Evolutionary conservation across 2,888 invertebrate genomes (phyloP).

Genomic region (Lathronympha strigana): DNA sequence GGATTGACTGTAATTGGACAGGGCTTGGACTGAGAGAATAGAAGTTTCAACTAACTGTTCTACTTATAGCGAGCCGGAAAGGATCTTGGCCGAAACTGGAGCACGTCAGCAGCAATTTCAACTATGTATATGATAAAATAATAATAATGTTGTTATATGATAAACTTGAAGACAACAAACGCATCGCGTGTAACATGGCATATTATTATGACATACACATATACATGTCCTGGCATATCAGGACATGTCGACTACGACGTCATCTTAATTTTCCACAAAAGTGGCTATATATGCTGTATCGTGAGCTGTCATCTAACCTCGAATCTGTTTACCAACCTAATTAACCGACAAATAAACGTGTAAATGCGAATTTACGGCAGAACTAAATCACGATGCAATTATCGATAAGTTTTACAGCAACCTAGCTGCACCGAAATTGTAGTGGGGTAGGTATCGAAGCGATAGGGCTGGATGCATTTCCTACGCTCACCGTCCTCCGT

Average conservation of each 20-base stretch:
- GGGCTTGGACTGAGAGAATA: constrained; percentile 12
- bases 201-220: too few species aligned
- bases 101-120: too few species aligned
- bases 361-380: constrained; percentile 11
- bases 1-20: constrained; percentile 52
- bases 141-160: too few species aligned
- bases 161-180: too few species aligned
- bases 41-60: too few species aligned
- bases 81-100: too few species aligned
- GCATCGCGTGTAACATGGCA: too few species aligned
- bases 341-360: constrained; percentile 14
- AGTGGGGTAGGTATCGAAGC: constrained; percentile 37
- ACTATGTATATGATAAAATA: too few species aligned
- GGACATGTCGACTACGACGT: too few species aligned
- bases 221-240: too few species aligned
- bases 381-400: constrained; percentile 28
- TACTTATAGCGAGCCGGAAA: too few species aligned
- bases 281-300: not conserved
- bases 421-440: constrained; percentile 25
- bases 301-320: not conserved
- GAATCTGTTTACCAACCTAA: constrained; percentile 2
- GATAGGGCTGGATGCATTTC: constrained; percentile 50
- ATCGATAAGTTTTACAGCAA: constrained; percentile 31
- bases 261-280: not conserved
- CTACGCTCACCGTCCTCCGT: not conserved